These are phyloP conservation scores for Ephialtes manifestator DNA, from an alignment of 2,888 invertebrate species.

Conservation along the genomic window DNA sequence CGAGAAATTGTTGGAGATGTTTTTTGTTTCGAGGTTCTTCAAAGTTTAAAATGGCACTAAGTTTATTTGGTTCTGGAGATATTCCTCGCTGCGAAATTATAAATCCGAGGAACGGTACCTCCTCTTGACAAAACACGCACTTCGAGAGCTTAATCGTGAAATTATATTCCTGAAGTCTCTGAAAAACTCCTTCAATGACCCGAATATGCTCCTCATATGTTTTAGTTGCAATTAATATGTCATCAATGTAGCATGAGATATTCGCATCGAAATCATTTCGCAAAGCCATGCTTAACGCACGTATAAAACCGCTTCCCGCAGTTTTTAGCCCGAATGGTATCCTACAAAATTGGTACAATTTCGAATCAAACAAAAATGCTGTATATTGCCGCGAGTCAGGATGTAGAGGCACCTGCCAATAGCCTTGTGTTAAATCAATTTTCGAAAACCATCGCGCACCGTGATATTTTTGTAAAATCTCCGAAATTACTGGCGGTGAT, in stretches of 20 bases:
- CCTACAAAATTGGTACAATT: constrained; percentile 73
- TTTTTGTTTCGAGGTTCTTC: constrained; percentile 70
- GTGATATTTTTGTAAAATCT: neutral
- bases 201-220: constrained; percentile 70
- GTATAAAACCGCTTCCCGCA: constrained; percentile 52
- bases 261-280: constrained; percentile 72
- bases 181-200: constrained; percentile 69
- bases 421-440: constrained; percentile 63
- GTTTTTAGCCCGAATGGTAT: constrained; percentile 76
- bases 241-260: constrained; percentile 76
- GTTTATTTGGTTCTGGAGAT: constrained; percentile 45
- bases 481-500: neutral
- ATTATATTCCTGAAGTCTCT: constrained; percentile 58
- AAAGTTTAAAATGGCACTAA: constrained; percentile 70
- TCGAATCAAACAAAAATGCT: constrained; percentile 66
- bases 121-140: constrained; percentile 67
- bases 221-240: constrained; percentile 74
- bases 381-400: constrained; percentile 62
- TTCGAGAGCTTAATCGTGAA: constrained; percentile 75
- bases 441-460: neutral
- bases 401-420: constrained; percentile 71
- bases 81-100: constrained; percentile 25
- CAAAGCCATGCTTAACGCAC: constrained; percentile 65
- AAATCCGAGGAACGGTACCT: constrained; percentile 52
- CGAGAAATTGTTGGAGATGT: constrained; percentile 70